phyloP scores from a whole-genome alignment of 30 jellyfish, hydroid and myxozoan species.

The Sanderia malayensis region DNA sequence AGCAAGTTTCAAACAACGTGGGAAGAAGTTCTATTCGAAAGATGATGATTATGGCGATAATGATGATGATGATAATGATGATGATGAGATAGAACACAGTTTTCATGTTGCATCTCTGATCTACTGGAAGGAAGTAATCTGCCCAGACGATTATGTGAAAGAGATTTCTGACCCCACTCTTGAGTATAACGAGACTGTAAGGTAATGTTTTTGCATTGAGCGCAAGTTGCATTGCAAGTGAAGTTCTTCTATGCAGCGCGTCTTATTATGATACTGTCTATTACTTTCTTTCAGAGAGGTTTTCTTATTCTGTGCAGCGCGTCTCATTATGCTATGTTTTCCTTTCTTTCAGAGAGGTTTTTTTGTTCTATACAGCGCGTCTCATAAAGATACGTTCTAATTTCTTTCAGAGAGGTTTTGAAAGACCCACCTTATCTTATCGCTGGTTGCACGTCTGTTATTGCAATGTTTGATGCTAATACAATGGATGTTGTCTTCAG shows the following conservation, averaged over 20 bases:
- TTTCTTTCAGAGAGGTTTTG: constrained; percentile 44
- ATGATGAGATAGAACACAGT: constrained; percentile 39
- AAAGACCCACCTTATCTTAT: constrained; percentile 64
- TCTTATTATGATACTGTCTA: no score
- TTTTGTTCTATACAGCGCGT: no score
- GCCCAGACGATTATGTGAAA: background rate
- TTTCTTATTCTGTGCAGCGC: no score
- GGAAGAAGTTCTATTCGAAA: background rate
- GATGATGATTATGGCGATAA: background rate
- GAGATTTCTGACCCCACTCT: constrained; percentile 6
- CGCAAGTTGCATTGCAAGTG: no score
- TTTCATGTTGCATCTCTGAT: constrained; percentile 15
- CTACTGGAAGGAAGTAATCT: constrained; percentile 37
- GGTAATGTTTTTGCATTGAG: no score
- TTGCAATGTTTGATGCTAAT: constrained; percentile 72
- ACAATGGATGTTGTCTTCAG: constrained; percentile 57
- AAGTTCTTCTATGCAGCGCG: no score
- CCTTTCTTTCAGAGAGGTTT: no score
- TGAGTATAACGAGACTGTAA: constrained; percentile 29
- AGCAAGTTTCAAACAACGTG: constrained; percentile 23
- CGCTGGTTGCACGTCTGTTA: constrained; percentile 79
- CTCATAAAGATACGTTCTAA: no score
- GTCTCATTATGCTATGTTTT: no score
- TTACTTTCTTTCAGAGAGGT: no score
- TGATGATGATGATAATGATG: constrained; percentile 3